Conservation (phyloP, 1,140 invertebrate genomes). For the Phymorhynchus buccinoides region DNA sequence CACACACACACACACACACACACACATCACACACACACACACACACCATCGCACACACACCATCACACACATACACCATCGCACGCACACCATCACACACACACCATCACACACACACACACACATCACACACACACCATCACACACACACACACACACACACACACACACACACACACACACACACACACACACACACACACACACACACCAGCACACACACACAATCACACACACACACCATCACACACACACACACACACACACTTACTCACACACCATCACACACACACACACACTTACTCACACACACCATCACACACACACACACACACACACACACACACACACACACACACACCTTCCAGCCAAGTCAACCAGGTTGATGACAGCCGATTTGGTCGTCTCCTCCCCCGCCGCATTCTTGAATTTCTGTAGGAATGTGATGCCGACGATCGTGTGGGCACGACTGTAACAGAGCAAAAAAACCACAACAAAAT, state of each 20-base stretch:
- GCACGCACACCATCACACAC: no score
- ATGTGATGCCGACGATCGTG: constrained; percentile 79
- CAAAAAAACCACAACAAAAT: no score
- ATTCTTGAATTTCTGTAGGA: constrained; percentile 78
- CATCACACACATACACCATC: no score
- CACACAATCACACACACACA: not conserved
- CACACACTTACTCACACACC: not conserved
- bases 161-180: not conserved
- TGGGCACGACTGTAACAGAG: constrained; percentile 77
- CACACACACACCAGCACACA: not conserved
- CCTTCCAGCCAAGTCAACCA: constrained; percentile 81
- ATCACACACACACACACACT: constrained; percentile 5
- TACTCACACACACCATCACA: not conserved
- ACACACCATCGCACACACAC: no score
- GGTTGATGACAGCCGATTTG: constrained; percentile 77
- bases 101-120: no score
- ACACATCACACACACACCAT: no score
- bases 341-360: constrained; percentile 50
- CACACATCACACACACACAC: no score
- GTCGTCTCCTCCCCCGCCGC: constrained; percentile 76
- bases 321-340: not conserved
- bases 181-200: constrained; percentile 36
- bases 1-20: no score
- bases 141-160: no score
- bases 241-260: constrained; percentile 22